Base-by-base conservation (phyloP, 2,888 invertebrate species). In the Noctua janthe region DNA sequence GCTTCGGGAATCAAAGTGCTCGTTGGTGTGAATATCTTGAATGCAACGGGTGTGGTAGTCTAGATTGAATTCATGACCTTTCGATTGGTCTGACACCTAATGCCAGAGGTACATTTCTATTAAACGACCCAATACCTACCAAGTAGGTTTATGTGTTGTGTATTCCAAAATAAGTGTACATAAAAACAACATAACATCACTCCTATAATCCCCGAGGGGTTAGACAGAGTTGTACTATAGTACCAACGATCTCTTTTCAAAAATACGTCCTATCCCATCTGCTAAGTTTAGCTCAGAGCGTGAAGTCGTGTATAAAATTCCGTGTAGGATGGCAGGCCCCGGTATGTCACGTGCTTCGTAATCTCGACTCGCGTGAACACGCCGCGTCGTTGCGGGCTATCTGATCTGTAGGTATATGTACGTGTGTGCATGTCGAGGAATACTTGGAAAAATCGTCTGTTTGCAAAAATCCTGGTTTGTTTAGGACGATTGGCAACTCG, bases 341-440 rank as follows among this genome's bases (percentile, higher is more conserved):
- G 72, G 71, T 66, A 70, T 70, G 81, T 80, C 88, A 91, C 90
- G 90, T 90, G 71, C 69, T 67, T 77, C 56, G 90, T 89, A 90
- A 91, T 90, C 89, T 85, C 83, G 71, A 85, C 76, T 79, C 84
- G 76, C 83, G 86, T 81, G 74, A 88, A 80, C 76, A 86, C 85
- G 76, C 81, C 78, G 66, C 67, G 49, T 79, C 74, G 73, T 73
- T 62, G 74, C 43, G 56, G 59, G 72, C 59, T 85, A 70, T 87
- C 79, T 71, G 74, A 59, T 62, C 74, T 71, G 56, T 73, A 66
- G 35, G 66, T 67, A n/a, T 49, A 23, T 15, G 17, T 35, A 59
- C 43, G 47, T 78, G 47, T 66, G 56, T 71, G 43, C 13, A 49
- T 47, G 69, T 69, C 17, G 47, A 47, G 0, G 47, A 29, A 69